A percentile compares a stretch with the other conserved stretches of the same genome.
phyloP scores from a whole-genome alignment of 2,113 vertebrate species.

The Microtus oregoni region DNA sequence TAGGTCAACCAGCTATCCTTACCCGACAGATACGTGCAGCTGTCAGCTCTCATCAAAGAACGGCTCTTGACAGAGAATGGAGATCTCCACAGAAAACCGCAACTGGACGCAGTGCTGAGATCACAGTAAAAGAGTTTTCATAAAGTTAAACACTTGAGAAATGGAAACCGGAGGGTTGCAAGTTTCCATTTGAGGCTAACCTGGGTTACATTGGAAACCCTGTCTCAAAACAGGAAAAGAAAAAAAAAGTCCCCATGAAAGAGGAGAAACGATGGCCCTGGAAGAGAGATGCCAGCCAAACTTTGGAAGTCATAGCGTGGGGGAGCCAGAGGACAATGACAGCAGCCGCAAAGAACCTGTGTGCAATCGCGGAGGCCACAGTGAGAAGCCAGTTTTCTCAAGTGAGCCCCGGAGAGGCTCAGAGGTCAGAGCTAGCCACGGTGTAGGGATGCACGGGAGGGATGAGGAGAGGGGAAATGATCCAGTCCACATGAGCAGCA shows the following conservation, averaged over 20 bases:
- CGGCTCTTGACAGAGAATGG: not conserved
- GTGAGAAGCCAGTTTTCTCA: not conserved
- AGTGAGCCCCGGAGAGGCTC: not conserved
- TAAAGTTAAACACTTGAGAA: not conserved
- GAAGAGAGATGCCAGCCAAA: not conserved
- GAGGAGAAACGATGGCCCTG: not conserved
- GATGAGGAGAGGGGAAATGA: not conserved
- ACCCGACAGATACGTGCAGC: not conserved
- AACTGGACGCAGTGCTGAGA: no score
- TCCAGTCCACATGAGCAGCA: not conserved
- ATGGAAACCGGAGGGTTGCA: not conserved
- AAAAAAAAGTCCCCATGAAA: not conserved
- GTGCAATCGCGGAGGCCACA: not conserved
- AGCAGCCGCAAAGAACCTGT: not conserved
- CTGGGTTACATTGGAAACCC: not conserved
- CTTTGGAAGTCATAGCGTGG: not conserved
- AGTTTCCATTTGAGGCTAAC: not conserved
- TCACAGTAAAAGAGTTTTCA: not conserved
- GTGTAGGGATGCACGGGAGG: not conserved
- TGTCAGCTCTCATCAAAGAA: not conserved
- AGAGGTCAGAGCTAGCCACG: not conserved
- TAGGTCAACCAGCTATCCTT: not conserved
- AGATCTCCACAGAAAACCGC: not conserved
- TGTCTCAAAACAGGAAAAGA: not conserved
- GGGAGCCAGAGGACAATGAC: rapidly evolving